Conservation (phyloP, 2,888 invertebrate species). For the Scotopteryx bipunctaria region DNA sequence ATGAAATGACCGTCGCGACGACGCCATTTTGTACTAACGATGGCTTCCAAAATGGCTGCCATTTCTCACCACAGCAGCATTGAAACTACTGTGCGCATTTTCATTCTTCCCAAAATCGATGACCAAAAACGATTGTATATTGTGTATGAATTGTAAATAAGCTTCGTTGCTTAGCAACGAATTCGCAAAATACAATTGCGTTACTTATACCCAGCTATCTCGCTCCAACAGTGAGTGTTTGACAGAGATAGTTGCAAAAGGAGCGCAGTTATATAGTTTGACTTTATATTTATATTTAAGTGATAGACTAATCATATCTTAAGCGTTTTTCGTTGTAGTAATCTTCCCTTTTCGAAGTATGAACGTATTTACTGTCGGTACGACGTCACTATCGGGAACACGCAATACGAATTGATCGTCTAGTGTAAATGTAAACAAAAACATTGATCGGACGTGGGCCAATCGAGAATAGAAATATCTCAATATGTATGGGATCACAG, state of each 20-base stretch:
- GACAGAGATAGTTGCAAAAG: constrained; percentile 18
- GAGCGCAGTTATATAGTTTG: constrained; percentile 37
- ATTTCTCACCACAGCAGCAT: constrained; percentile 18
- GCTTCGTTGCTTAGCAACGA: constrained; percentile 64
- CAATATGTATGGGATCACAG: constrained; percentile 75
- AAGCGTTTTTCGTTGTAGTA: constrained; percentile 70
- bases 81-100: constrained; percentile 45
- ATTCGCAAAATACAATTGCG: constrained; percentile 38
- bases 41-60: constrained; percentile 18
- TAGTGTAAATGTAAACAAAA: constrained; percentile 54
- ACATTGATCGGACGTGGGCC: constrained; percentile 69
- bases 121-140: constrained; percentile 70
- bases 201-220: constrained; percentile 28
- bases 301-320: constrained; percentile 78
- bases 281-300: constrained; percentile 51
- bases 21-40: constrained; percentile 15
- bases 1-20: background rate
- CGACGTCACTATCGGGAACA: constrained; percentile 57
- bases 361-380: constrained; percentile 45
- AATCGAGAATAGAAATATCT: constrained; percentile 74
- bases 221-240: constrained; percentile 5
- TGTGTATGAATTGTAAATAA: constrained; percentile 59
- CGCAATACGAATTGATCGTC: constrained; percentile 56
- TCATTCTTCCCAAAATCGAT: constrained; percentile 68
- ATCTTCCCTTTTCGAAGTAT: constrained; percentile 55